Percentiles rank a stretch among this genome's conserved stretches.
Evolutionary conservation across 1,140 invertebrate species (phyloP).

Genomic region (Zaprionus tsacasi): DNA sequence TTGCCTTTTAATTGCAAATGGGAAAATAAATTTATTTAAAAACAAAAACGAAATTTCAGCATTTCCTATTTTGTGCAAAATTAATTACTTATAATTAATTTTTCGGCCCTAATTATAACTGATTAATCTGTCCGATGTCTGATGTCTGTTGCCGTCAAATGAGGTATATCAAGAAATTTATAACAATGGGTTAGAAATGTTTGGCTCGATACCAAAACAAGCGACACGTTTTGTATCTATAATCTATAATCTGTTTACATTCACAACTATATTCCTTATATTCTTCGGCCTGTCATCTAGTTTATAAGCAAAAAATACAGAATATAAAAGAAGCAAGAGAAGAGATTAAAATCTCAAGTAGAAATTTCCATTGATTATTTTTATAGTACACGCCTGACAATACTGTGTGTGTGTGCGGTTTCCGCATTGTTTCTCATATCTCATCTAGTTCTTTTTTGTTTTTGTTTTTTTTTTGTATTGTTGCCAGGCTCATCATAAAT

Average conservation of each 20-base stretch:
- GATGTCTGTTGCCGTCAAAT: conserved; percentile 53
- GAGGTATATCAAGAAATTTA: conserved; percentile 57
- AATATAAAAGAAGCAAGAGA: conserved; percentile 10
- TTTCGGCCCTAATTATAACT: conserved; percentile 47
- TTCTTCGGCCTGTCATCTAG: conserved; percentile 52
- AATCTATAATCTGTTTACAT: conserved; percentile 44
- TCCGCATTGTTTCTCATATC: conserved; percentile 56
- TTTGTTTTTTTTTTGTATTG: not conserved
- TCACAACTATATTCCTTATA: conserved; percentile 40
- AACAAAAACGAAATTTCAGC: not conserved
- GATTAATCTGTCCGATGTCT: conserved; percentile 58
- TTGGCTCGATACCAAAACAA: conserved; percentile 65
- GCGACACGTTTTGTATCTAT: conserved; percentile 58
- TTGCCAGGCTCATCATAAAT: conserved; percentile 63
- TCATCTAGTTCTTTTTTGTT: conserved; percentile 3
- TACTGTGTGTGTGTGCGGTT: conserved; percentile 30
- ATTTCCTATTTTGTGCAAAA: conserved; percentile 2
- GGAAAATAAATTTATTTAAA: not conserved
- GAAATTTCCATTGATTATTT: conserved; percentile 9
- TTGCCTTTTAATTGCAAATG: not conserved
- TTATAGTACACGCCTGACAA: not conserved
- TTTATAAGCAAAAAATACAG: conserved; percentile 19
- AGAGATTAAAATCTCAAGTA: not conserved
- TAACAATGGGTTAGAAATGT: conserved; percentile 53
- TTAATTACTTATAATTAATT: not conserved